These are phyloP conservation scores for Caenorhabditis macrosperma DNA, from an alignment of 2,888 invertebrate genomes.

Conservation along the genomic window DNA sequence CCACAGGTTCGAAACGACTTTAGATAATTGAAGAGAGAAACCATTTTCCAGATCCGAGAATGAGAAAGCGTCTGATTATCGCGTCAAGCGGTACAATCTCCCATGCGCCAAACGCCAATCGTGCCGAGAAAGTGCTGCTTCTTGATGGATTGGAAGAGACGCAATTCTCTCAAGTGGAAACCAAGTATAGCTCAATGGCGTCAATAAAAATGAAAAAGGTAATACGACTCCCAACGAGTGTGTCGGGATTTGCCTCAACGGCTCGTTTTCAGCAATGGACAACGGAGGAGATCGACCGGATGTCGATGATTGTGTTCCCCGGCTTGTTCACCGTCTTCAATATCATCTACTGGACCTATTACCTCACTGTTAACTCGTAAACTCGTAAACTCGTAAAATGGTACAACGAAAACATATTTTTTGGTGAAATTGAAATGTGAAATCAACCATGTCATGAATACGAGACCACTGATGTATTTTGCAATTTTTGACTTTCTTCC, in stretches of 20 bases:
- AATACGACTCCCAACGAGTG: neutral
- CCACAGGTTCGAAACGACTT: constrained; percentile 60
- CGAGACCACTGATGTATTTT: neutral
- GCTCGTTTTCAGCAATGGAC: constrained; percentile 50
- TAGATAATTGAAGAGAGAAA: neutral
- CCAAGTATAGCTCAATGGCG: constrained; percentile 53
- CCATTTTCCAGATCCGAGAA: constrained; percentile 61
- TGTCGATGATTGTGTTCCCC: constrained; percentile 73
- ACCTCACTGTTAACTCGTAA: constrained; percentile 67
- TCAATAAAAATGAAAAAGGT: constrained; percentile 54
- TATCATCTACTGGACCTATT: constrained; percentile 79
- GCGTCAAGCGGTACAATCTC: constrained; percentile 44
- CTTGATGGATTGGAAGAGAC: constrained; percentile 65
- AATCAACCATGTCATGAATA: constrained; percentile 32
- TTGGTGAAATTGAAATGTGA: constrained; percentile 15
- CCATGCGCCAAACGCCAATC: constrained; percentile 47
- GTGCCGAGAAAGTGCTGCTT: constrained; percentile 64
- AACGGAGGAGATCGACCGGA: constrained; percentile 72
- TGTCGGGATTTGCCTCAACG: neutral
- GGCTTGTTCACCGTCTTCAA: constrained; percentile 76
- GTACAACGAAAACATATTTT: constrained; percentile 24
- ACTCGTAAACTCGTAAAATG: constrained; percentile 23
- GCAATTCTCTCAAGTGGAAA: constrained; percentile 61
- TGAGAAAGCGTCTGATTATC: constrained; percentile 64
- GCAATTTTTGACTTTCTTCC: neutral